Evolutionary conservation across 2,797 vertebrate genomes (phyloP), one percentile per base, ranked within the genome.

Genomic region (Channa striata): DNA sequence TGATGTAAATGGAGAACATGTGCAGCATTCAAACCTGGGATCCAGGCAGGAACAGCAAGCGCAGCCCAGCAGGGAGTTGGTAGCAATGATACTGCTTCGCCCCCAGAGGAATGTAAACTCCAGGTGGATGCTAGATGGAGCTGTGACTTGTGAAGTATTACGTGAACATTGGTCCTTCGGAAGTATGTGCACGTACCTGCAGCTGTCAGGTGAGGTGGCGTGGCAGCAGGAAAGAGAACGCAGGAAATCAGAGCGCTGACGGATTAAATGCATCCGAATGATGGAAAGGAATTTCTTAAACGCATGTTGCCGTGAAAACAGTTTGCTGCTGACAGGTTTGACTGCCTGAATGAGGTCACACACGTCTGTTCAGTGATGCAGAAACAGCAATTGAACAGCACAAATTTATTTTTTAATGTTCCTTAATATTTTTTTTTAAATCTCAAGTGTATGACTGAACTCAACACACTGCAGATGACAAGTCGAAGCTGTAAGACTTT

Each of bases 71-170:
- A 43, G n/a, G 34, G 37, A 69, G 19, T 42, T 39, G n/a, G 34
- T 30, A 69, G 19, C 30, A 34, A 44, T 21, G 63, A 63, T 68
- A 57, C 53, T 46, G 23, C 19, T 19, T 4, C 19, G 30, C 34
- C 46, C 44, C 23, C 14, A 3, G 2, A 40, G 23, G 34, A 50
- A 68, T 39, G 44, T 57, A 30, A 54, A 61, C 5, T 23, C 40
- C 64, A 68, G 68, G 68, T 59, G 58, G 57, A 65, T 65, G 60
- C 34, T 43, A 23, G 20, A 6, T 37, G 47, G 30, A 40, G 51
- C n/a, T 4, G 12, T 4, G 10, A 19, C 34, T n/a, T n/a, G n/a
- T n/a, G n/a, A n/a, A n/a, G n/a, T n/a, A n/a, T n/a, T n/a, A n/a
- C n/a, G n/a, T n/a, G n/a, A n/a, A n/a, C n/a, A n/a, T n/a, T n/a